Evolutionary conservation across 2,113 vertebrate genomes (phyloP).

Genomic region (Actenoides lindsayi): DNA sequence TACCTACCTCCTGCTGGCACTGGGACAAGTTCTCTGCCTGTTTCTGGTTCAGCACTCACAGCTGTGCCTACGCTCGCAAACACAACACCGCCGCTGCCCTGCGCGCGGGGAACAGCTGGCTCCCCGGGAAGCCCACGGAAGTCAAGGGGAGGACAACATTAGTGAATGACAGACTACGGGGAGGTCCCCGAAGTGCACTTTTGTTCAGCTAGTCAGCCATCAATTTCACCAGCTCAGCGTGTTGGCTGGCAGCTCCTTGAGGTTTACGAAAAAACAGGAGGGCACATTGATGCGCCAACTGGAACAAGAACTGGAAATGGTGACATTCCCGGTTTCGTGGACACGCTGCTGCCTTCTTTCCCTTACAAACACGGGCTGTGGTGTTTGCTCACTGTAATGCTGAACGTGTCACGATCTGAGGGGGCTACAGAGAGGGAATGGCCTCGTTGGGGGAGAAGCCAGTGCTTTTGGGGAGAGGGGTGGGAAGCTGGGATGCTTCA

Average conservation of each 20-base stretch:
- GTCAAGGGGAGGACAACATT: conserved; percentile 53
- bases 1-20: background rate
- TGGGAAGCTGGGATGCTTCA: background rate
- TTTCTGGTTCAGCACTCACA: conserved; percentile 61
- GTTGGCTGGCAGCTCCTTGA: conserved; percentile 50
- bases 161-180: conserved; percentile 49
- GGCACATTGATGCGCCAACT: background rate
- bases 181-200: conserved; percentile 62
- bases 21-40: conserved; percentile 9
- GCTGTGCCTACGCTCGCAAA: background rate
- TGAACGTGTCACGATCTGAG: accelerated
- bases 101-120: conserved; percentile 19
- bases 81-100: background rate
- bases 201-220: conserved; percentile 45
- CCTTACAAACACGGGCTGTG: background rate
- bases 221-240: conserved; percentile 39
- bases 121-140: conserved; percentile 18
- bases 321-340: background rate
- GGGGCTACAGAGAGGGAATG: background rate
- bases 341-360: background rate
- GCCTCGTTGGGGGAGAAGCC: background rate
- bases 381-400: background rate
- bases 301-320: background rate
- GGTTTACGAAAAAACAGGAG: background rate
- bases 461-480: background rate